Evolutionary conservation across 2,888 invertebrate species (phyloP).

Genomic region (Mylabris sibirica): DNA sequence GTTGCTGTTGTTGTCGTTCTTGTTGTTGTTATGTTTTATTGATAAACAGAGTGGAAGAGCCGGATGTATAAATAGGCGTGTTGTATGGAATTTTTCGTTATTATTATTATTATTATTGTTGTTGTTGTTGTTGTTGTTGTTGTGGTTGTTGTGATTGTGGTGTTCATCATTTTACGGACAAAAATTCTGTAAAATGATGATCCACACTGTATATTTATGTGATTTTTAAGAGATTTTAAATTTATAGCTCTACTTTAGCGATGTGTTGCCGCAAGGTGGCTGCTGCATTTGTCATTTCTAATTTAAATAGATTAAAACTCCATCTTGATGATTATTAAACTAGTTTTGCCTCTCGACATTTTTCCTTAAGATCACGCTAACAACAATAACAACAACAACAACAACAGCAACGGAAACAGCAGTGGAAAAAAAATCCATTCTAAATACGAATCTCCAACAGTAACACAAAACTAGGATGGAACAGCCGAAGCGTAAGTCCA

Average conservation of each 20-base stretch:
- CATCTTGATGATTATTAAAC: background rate
- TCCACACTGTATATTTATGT: background rate
- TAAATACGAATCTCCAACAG: background rate
- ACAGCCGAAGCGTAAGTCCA: background rate
- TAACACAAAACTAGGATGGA: background rate
- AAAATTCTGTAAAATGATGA: too few species aligned
- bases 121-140: too few species aligned
- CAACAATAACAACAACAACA: too few species aligned
- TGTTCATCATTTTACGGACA: too few species aligned
- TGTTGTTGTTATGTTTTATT: too few species aligned
- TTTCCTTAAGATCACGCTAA: background rate
- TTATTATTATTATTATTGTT: too few species aligned
- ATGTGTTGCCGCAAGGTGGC: background rate
- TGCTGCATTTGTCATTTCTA: background rate
- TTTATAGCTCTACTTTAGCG: background rate
- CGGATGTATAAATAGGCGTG: too few species aligned
- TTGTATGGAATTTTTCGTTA: too few species aligned
- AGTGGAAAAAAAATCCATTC: background rate
- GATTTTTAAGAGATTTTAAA: background rate
- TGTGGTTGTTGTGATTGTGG: too few species aligned
- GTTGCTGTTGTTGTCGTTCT: too few species aligned
- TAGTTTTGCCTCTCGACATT: background rate
- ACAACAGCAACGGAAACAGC: too few species aligned
- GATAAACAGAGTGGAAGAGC: too few species aligned
- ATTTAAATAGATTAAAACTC: background rate